Evolutionary conservation across 1,140 invertebrate genomes (phyloP).

Genomic region (Copidosoma floridanum): DNA sequence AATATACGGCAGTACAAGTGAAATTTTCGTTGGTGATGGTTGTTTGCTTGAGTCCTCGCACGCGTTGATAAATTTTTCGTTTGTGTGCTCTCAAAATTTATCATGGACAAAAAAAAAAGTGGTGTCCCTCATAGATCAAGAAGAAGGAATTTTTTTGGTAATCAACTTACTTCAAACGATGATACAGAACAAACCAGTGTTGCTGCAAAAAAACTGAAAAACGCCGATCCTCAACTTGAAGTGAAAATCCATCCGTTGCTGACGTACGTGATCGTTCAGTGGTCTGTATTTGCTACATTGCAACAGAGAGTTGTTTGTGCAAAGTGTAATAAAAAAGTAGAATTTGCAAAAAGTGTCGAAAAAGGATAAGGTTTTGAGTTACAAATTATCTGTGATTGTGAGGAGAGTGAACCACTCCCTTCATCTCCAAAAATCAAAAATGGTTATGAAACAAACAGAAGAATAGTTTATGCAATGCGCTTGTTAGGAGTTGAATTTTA

Average conservation of each 20-base stretch:
- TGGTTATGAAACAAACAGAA: slow-evolving; percentile 21
- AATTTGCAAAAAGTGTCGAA: slow-evolving; percentile 7
- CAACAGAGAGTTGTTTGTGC: slow-evolving; percentile 15
- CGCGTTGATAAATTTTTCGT: too few relatives aligned
- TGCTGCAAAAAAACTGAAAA: slow-evolving; percentile 14
- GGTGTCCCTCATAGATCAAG: neutral
- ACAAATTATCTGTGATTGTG: slow-evolving; percentile 3
- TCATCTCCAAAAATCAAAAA: slow-evolving; percentile 12
- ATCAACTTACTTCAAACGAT: slow-evolving; percentile 7
- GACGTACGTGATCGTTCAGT: slow-evolving; percentile 8
- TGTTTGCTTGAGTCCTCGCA: too few relatives aligned
- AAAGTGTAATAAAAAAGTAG: slow-evolving; percentile 8
- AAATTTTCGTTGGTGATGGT: slow-evolving; percentile 13
- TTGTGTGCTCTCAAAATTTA: too few relatives aligned
- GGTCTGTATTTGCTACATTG: slow-evolving; percentile 13
- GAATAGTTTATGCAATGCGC: slow-evolving; percentile 18
- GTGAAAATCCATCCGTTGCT: neutral
- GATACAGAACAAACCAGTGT: slow-evolving; percentile 9
- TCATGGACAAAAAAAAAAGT: too few relatives aligned
- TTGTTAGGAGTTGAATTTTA: slow-evolving; percentile 13
- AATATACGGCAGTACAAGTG: slow-evolving; percentile 14
- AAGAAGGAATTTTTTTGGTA: slow-evolving; percentile 1
- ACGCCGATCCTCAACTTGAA: slow-evolving; percentile 3
- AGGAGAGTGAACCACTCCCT: neutral
- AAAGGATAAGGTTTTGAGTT: slow-evolving; percentile 19